phyloP scores from a whole-genome alignment of 2,888 invertebrate species.

The Leptogaster cylindrica region DNA sequence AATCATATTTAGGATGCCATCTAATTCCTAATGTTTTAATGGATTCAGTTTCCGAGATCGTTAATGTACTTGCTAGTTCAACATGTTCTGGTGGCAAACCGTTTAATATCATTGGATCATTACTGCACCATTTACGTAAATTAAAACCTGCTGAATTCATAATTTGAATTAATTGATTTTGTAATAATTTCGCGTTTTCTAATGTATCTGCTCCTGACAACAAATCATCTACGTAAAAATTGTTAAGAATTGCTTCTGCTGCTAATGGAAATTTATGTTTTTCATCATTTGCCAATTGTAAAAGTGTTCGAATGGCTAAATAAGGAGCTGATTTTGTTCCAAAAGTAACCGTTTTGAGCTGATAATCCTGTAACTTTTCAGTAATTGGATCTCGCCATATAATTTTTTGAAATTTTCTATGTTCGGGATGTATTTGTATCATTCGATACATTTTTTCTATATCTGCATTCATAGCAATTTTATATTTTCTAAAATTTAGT shows the following conservation, averaged over 20 bases:
- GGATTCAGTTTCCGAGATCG: not conserved
- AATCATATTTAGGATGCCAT: slow-evolving; percentile 3
- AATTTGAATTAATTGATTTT: not conserved
- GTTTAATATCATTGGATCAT: not conserved
- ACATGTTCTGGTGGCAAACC: not conserved
- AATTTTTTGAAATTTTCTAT: not conserved
- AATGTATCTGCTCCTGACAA: slow-evolving; percentile 1
- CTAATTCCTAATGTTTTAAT: slow-evolving; percentile 1
- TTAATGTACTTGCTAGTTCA: not conserved
- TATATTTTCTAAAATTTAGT: not conserved
- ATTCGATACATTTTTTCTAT: too few relatives aligned
- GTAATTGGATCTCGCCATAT: not conserved
- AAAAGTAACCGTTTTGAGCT: too few relatives aligned
- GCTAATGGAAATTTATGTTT: slow-evolving; percentile 1
- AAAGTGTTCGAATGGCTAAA: not conserved
- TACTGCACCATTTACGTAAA: not conserved
- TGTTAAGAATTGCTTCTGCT: not conserved
- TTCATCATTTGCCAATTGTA: not conserved
- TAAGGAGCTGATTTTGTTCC: not conserved
- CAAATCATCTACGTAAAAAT: not conserved
- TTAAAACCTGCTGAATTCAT: not conserved
- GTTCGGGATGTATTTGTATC: not conserved
- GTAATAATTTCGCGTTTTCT: not conserved
- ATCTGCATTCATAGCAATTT: not conserved
- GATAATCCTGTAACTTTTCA: not conserved